These are phyloP conservation scores for Calephelis nemesis DNA, from an alignment of 1,140 invertebrate species.

Conservation along the genomic window DNA sequence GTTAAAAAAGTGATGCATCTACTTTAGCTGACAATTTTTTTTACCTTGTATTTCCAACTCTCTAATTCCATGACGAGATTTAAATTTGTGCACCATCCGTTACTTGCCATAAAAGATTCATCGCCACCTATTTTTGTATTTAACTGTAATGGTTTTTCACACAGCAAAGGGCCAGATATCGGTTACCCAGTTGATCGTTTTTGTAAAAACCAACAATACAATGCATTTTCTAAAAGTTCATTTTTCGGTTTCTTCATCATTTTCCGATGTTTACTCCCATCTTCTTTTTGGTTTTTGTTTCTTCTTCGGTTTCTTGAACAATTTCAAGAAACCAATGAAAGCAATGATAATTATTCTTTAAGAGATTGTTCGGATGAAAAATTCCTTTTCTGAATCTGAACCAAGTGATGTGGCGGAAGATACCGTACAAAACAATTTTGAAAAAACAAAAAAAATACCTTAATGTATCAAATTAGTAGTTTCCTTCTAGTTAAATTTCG, in stretches of 20 bases:
- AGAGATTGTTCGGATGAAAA: neutral
- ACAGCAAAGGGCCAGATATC: constrained; percentile 43
- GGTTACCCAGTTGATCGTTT: constrained; percentile 40
- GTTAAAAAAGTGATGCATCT: constrained; percentile 26
- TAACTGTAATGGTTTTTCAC: constrained; percentile 48
- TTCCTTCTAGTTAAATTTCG: too few species aligned
- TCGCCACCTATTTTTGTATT: constrained; percentile 40
- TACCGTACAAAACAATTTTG: too few species aligned
- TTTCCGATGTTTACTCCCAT: constrained; percentile 33
- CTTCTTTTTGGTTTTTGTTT: too few species aligned
- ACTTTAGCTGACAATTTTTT: constrained; percentile 38
- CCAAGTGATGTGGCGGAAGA: too few species aligned
- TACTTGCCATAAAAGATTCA: constrained; percentile 44
- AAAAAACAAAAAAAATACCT: too few species aligned
- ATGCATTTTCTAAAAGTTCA: constrained; percentile 41
- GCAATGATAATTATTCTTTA: constrained; percentile 7
- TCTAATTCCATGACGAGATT: constrained; percentile 47
- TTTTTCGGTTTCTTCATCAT: constrained; percentile 40
- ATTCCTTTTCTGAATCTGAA: too few species aligned
- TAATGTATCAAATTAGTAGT: too few species aligned
- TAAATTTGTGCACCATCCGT: constrained; percentile 52
- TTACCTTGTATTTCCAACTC: constrained; percentile 40
- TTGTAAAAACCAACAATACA: constrained; percentile 42
- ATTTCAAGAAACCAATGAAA: neutral
- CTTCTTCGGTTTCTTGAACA: too few species aligned